phyloP scores from a whole-genome alignment of 2,113 vertebrate genomes.

The Gopherus flavomarginatus region DNA sequence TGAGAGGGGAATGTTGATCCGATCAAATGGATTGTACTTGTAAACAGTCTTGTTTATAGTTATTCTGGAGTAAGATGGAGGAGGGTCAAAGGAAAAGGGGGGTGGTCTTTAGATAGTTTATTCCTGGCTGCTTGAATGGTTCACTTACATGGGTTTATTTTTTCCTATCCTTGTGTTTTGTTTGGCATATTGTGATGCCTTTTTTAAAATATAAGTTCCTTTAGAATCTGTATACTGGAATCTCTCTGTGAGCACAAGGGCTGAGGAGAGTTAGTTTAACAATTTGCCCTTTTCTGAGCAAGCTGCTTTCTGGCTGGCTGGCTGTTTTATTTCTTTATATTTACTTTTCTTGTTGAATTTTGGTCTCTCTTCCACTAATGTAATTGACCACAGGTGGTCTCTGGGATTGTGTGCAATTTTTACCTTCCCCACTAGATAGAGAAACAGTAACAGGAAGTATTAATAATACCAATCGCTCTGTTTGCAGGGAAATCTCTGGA shows the following conservation, averaged over 20 bases:
- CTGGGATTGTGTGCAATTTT: background rate
- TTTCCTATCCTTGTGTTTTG: background rate
- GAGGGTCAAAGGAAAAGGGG: background rate
- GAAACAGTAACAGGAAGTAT: background rate
- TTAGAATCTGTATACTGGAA: background rate
- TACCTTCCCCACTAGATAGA: background rate
- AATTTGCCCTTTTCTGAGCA: background rate
- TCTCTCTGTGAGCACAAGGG: background rate
- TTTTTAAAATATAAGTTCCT: no score
- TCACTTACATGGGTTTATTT: background rate
- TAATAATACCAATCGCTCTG: background rate
- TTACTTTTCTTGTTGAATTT: background rate
- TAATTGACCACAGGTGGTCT: background rate
- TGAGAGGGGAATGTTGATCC: background rate
- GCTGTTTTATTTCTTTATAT: background rate
- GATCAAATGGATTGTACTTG: rapidly evolving
- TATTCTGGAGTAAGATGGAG: background rate
- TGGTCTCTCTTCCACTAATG: background rate
- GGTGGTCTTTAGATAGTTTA: no score
- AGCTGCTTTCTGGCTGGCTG: background rate
- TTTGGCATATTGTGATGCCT: background rate
- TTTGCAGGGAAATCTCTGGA: slow-evolving; percentile 62
- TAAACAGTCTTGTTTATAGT: background rate
- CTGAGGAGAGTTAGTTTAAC: background rate
- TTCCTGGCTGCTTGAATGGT: background rate